A percentile compares a stretch with the other conserved stretches of the same genome.
phyloP scores from a whole-genome alignment of 2,888 invertebrate species.

The Microctonus aethiopoides region DNA sequence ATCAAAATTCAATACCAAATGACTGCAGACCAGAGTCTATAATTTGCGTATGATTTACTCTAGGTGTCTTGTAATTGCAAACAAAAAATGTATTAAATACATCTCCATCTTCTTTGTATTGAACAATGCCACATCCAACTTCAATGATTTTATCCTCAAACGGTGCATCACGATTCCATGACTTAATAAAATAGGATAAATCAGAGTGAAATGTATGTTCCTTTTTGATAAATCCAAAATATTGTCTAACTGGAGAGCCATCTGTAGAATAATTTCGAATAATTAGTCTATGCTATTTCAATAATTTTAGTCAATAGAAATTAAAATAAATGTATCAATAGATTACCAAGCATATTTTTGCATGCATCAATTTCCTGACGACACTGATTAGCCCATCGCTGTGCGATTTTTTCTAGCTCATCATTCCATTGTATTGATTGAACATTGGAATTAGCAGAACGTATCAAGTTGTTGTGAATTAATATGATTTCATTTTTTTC shows the following conservation, averaged over 20 bases:
- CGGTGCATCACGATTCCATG: neutral
- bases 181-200: neutral
- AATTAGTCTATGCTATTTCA: neutral
- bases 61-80: slow-evolving; percentile 67
- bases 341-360: slow-evolving; percentile 50
- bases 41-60: slow-evolving; percentile 58
- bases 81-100: slow-evolving; percentile 54
- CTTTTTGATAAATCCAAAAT: neutral
- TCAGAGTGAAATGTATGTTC: neutral
- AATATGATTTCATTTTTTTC: slow-evolving; percentile 3
- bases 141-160: slow-evolving; percentile 61
- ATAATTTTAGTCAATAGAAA: neutral
- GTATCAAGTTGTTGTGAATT: slow-evolving; percentile 32
- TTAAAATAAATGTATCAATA: neutral
- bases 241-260: neutral
- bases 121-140: slow-evolving; percentile 68
- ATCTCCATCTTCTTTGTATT: slow-evolving; percentile 51
- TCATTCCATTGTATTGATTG: slow-evolving; percentile 50
- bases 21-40: neutral
- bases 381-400: slow-evolving; percentile 68
- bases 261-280: neutral
- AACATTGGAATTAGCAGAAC: neutral
- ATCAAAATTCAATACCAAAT: neutral
- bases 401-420: slow-evolving; percentile 65
- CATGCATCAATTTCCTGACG: slow-evolving; percentile 63